Evolutionary conservation across 2,113 vertebrate genomes (phyloP).

Genomic region (Festucalex cinctus): DNA sequence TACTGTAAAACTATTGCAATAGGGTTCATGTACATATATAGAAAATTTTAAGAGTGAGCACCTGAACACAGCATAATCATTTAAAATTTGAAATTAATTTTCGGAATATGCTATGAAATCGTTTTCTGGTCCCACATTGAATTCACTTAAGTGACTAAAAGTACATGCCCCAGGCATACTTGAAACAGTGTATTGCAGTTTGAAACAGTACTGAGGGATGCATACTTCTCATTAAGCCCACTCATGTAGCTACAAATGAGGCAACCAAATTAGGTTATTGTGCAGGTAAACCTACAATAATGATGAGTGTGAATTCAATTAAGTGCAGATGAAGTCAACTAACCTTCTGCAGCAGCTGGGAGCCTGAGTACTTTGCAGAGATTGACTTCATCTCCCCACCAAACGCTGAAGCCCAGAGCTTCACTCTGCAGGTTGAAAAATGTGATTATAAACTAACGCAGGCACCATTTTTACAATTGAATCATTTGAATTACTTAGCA

Average conservation of each 20-base stretch:
- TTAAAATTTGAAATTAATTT: conserved; percentile 33
- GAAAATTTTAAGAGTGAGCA: conserved; percentile 5
- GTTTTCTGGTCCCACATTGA: conserved; percentile 26
- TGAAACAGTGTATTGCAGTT: background rate
- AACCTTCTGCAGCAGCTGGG: conserved; percentile 99
- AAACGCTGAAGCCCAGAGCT: conserved; percentile 98
- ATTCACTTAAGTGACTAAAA: conserved; percentile 53
- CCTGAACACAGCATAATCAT: conserved; percentile 33
- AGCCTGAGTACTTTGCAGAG: conserved; percentile 96
- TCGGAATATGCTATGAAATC: conserved; percentile 53
- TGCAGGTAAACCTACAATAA: background rate
- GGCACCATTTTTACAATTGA: background rate
- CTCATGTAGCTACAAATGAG: background rate
- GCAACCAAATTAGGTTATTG: background rate
- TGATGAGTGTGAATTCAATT: background rate
- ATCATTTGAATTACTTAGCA: background rate
- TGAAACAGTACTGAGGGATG: background rate
- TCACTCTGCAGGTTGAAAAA: conserved; percentile 76
- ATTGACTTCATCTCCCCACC: conserved; percentile 99
- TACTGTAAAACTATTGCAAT: background rate
- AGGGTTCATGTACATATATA: background rate
- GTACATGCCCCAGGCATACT: background rate
- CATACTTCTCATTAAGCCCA: background rate
- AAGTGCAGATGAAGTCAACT: conserved; percentile 14
- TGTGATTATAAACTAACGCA: background rate